Evolutionary conservation across 2,888 invertebrate species (phyloP).

Genomic region (Amitus sp.): DNA sequence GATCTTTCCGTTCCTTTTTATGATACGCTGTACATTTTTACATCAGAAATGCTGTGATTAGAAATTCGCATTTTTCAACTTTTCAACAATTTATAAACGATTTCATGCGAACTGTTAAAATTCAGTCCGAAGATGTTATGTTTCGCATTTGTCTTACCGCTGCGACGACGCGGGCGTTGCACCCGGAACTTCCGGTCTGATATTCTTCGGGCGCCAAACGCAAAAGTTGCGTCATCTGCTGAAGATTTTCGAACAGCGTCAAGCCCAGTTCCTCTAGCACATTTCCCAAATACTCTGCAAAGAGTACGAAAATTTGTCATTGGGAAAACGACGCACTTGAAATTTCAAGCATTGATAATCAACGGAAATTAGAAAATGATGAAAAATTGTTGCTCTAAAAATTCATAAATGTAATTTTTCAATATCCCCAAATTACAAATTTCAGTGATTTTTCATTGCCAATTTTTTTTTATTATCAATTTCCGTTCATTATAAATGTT

Average conservation of each 20-base stretch:
- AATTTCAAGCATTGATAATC: too few relatives aligned
- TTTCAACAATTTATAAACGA: background rate
- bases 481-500: too few relatives aligned
- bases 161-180: constrained; percentile 77
- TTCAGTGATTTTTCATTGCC: too few relatives aligned
- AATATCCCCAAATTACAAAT: too few relatives aligned
- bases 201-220: constrained; percentile 77
- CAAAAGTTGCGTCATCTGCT: constrained; percentile 75
- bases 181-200: constrained; percentile 72
- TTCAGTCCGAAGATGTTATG: constrained; percentile 69
- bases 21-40: background rate
- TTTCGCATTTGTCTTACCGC: constrained; percentile 82
- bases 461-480: too few relatives aligned
- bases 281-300: constrained; percentile 80
- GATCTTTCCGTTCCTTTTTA: background rate
- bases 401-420: too few relatives aligned
- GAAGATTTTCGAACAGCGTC: constrained; percentile 74
- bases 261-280: constrained; percentile 85
- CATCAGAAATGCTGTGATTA: background rate
- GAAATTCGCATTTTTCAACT: background rate
- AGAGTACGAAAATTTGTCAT: too few relatives aligned
- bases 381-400: too few relatives aligned
- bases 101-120: background rate
- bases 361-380: too few relatives aligned
- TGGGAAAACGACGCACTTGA: too few relatives aligned